Evolutionary conservation across 1,140 invertebrate genomes (phyloP).

Genomic region (Pectinophora gossypiella): DNA sequence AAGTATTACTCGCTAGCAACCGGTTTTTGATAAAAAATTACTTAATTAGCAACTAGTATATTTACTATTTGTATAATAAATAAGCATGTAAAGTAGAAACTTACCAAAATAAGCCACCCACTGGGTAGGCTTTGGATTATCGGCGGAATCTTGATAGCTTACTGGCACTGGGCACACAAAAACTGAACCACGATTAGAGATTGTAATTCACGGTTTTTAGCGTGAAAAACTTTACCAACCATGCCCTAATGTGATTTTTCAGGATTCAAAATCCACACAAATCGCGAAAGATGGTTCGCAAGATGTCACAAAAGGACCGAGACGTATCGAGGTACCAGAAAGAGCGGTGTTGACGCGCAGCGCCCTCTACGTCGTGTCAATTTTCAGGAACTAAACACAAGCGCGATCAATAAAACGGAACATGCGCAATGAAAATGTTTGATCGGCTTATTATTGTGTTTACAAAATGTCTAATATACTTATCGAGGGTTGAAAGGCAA

Average conservation of each 20-base stretch:
- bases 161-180: constrained; percentile 74
- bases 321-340: constrained; percentile 26
- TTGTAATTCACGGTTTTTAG: constrained; percentile 63
- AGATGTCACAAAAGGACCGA: constrained; percentile 66
- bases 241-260: constrained; percentile 69
- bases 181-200: constrained; percentile 65
- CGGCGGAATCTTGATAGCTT: constrained; percentile 76
- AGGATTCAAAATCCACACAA: constrained; percentile 42
- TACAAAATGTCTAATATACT: too few species aligned
- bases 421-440: too few species aligned
- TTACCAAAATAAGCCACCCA: constrained; percentile 74
- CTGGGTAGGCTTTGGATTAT: constrained; percentile 74
- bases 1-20: not conserved
- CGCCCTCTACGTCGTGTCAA: constrained; percentile 36
- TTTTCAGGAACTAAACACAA: not conserved
- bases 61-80: too few species aligned
- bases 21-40: too few species aligned
- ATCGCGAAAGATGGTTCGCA: constrained; percentile 55
- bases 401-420: constrained; percentile 34
- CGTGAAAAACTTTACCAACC: constrained; percentile 63
- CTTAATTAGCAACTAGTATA: too few species aligned
- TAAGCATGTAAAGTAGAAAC: constrained; percentile 23
- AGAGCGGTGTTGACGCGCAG: constrained; percentile 14
- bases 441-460: too few species aligned
- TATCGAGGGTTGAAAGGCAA: too few species aligned